Conservation (phyloP, 2,888 invertebrate species). For the Anticlea derivata region DNA sequence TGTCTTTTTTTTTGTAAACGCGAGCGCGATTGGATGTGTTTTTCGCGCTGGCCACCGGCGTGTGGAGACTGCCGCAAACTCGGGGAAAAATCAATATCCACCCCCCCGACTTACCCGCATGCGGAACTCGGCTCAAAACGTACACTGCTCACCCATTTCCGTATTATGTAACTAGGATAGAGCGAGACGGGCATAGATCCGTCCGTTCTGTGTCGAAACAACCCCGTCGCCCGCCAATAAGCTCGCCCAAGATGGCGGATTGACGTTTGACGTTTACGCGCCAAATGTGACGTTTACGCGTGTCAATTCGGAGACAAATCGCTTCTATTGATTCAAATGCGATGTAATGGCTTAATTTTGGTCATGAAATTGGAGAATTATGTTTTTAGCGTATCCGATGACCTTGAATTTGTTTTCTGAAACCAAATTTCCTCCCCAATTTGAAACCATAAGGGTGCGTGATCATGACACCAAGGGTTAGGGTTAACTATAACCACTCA, state of each 20-base stretch:
- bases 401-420: conserved; percentile 20
- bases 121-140: conserved; percentile 71
- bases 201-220: conserved; percentile 52
- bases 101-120: conserved; percentile 72
- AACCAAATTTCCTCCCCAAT: background rate
- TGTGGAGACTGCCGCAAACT: conserved; percentile 80
- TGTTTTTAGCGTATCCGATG: conserved; percentile 36
- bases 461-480: background rate
- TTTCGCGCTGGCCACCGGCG: conserved; percentile 80
- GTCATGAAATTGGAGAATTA: conserved; percentile 47
- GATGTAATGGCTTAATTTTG: conserved; percentile 54
- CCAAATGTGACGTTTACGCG: conserved; percentile 74
- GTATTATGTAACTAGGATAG: conserved; percentile 72
- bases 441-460: background rate
- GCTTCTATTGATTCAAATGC: conserved; percentile 63
- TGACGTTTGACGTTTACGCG: conserved; percentile 80
- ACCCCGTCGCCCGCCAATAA: conserved; percentile 68
- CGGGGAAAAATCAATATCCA: conserved; percentile 78
- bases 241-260: conserved; percentile 61
- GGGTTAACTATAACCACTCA: background rate
- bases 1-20: conserved; percentile 57
- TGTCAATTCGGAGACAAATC: conserved; percentile 59
- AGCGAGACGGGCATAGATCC: conserved; percentile 60
- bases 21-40: conserved; percentile 73
- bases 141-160: conserved; percentile 79